Conservation (phyloP, 2,888 invertebrate genomes). For the Stictocephala bisonia region DNA sequence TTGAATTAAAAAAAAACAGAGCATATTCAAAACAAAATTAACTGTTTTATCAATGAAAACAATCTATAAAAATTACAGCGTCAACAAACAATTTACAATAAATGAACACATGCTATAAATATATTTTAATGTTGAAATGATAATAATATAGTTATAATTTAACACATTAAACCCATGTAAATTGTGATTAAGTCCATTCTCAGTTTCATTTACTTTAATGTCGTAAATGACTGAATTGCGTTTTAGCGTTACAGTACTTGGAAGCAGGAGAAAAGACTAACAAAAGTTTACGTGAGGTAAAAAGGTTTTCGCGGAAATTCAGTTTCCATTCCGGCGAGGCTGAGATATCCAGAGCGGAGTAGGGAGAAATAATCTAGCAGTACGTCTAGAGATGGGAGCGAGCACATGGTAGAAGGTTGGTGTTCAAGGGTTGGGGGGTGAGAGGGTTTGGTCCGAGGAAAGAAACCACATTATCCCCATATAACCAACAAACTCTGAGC, state of each 20-base stretch:
- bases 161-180: too few species aligned
- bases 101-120: too few species aligned
- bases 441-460: slow-evolving; percentile 24
- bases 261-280: not conserved
- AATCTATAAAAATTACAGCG: too few species aligned
- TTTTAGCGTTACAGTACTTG: not conserved
- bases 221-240: not conserved
- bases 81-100: too few species aligned
- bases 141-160: too few species aligned
- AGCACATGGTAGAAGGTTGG: too few species aligned
- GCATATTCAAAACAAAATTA: too few species aligned
- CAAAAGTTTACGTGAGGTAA: not conserved
- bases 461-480: slow-evolving; percentile 20
- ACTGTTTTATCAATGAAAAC: too few species aligned
- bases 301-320: not conserved
- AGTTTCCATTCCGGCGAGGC: not conserved
- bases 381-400: slow-evolving; percentile 4
- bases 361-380: slow-evolving; percentile 12
- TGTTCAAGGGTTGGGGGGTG: slow-evolving; percentile 5
- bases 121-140: too few species aligned
- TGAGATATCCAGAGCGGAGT: not conserved
- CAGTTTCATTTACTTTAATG: too few species aligned
- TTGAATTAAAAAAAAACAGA: too few species aligned
- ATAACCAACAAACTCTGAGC: slow-evolving; percentile 23
- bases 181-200: too few species aligned